Base-by-base conservation (phyloP, 2,797 vertebrate genomes). In the Decapterus maruadsi region DNA sequence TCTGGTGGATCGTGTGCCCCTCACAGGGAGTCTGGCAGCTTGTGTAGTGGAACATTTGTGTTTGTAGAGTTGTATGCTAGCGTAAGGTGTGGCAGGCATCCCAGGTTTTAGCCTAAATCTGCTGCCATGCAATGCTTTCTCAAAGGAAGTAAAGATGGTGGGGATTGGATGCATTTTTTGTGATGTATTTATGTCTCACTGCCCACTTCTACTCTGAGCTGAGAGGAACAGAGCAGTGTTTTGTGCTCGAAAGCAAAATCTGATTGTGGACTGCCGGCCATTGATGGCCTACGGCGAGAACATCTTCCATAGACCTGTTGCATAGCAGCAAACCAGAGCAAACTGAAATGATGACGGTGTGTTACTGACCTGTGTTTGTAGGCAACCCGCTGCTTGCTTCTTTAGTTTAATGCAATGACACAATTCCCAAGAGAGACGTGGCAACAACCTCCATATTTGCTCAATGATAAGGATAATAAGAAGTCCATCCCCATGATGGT, bases 401-500 rank as follows among this genome's bases (percentile, higher is more conserved):
- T 36, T 31, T 58, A 38, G 11, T 54, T 40, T 53, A 64, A 55
- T 57, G 43, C 54, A 71, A 50, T 50, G 60, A 63, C 56, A 62
- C 57, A 63, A 50, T 54, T 60, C 58, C 43, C 14, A 16, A 78
- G 29, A 59, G 56, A 68, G 48, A 69, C 51, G 51, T 73, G 51
- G 61, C 71, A 84, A 63, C 61, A 77, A 9, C 31, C 56, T 59
- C 46, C 46, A 36, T 72, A 51, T 76, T 66, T 22, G 7, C 64
- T 80, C 71, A 40, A 19, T 43, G 60, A 42, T 64, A 53, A 66
- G 31, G 51, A 71, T 83, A 72, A 86, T 80, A 79, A 62, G n/a
- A 73, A 9, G 53, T 68, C 65, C 38, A 62, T 68, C 65, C 31
- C 38, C 9, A 13, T 69, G 53, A 74, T 42, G 40, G 42, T 56